Base-by-base conservation (phyloP, 2,888 invertebrate genomes). In the Uropetala carovei region DNA sequence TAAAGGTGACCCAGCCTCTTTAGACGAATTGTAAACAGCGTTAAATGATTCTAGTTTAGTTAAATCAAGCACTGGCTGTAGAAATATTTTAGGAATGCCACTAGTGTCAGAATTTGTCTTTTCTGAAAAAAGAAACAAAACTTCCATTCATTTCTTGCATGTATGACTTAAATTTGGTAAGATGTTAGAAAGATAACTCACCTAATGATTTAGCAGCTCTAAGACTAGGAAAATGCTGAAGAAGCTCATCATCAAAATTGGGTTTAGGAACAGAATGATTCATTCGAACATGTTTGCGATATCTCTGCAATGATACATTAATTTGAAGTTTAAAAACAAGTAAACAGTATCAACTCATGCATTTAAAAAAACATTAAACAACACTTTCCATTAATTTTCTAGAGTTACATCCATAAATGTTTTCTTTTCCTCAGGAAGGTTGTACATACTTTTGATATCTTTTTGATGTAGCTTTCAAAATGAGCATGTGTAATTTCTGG, bases 391-490 rank as follows among this genome's bases (percentile, higher is more conserved):
- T 43, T 43, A 43, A 3, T 43, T 43, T 3, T 43, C 43, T 5
- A 27, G 84, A 27, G 16, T 5, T 18, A 22, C 18, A 68, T n/a
- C 2, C 18, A n/a, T 22, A 68, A 18, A 22, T n/a, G 5, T 5
- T n/a, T 4, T 22, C 18, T 68, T 68, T 68, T 68, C 16, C n/a
- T 57, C 84, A 57, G 4, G 11, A 11, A 64, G 43, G 27, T 64
- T 43, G n/a, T 81, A 93, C 93, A 94, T 94, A 95, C 95, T 93
- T 95, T 94, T 5, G 95, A 96, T 94, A 97, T 97, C 95, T 97
- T 98, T 94, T 97, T 97, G 93, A 99, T 96, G 95, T 99, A 99
- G 59, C 96, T 96, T 94, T 98, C 98, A 95, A 99, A 99, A 95
- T 99, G 98, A 84, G 97, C 96, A 94, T 97, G 96, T 22, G 97